Base-by-base conservation (phyloP, 2,113 vertebrate species). In the Lycaon pictus region DNA sequence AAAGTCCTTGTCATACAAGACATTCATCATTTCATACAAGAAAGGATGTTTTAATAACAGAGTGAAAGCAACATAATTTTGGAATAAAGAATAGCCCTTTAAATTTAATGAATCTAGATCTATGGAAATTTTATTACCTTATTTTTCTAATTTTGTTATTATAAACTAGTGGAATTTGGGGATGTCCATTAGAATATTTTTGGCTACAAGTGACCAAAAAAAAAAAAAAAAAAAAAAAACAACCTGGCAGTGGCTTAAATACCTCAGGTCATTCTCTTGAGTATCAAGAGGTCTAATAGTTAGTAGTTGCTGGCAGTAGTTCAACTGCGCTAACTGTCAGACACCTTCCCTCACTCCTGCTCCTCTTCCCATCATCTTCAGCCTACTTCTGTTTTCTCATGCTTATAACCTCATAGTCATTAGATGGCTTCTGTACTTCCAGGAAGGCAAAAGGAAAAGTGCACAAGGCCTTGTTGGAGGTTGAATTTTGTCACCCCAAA, bases 41-140 rank as follows among this genome's bases (percentile, higher is more conserved):
- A 93, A 82, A 91, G 55, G 13, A 23, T 77, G 85, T 86, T 88
- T 96, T 71, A 43, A 87, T 82, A 76, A 17, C 4, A 53, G 85
- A 13, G 25, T 65, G 11, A 51, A 29, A 92, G 65, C 72, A 12
- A 22, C 19, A n/a, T 94, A 60, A 94, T 63, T 84, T 96, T 37
- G 71, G 67, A 90, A 93, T 51, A 82, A 93, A 94, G 15, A 62
- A 86, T 11, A 53, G 9, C 27, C 17, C 84, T 92, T 88, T 93
- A 89, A 74, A 89, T 92, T 62, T 48, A 86, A 81, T 53, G 22
- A 92, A 89, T n/a, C 23, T 71, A 58, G 43, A 65, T 80, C 27
- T 55, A 19, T 80, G 7, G 85, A 93, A 67, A 84, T 80, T 37
- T 16, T 63, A 83, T 63, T 86, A 32, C 11, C 48, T 85, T 79